phyloP scores from a whole-genome alignment of 2,888 invertebrate genomes.

The Bursaphelenchus okinawaensis region DNA sequence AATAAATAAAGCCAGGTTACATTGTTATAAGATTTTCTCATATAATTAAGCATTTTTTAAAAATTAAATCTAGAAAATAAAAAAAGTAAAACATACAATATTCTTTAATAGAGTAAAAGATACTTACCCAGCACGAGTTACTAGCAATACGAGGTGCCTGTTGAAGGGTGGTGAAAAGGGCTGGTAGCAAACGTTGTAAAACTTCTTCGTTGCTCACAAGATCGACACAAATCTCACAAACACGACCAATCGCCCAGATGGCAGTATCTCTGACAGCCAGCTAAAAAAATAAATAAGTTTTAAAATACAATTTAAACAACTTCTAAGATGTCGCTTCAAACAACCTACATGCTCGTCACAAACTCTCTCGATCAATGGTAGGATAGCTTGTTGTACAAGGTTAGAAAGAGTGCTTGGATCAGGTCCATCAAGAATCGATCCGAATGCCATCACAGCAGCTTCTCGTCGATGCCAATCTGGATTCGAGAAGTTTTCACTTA shows the following conservation, averaged over 20 bases:
- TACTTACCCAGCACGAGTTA: constrained; percentile 87
- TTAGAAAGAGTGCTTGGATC: constrained; percentile 80
- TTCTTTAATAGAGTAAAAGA: too few species aligned
- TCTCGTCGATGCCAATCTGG: constrained; percentile 69
- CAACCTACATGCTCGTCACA: constrained; percentile 80
- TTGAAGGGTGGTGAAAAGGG: constrained; percentile 69
- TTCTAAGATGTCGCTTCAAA: neutral
- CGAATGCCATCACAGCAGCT: constrained; percentile 97
- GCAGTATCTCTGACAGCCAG: constrained; percentile 80
- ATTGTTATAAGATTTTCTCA: neutral
- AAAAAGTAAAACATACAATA: neutral
- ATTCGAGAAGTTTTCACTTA: constrained; percentile 85
- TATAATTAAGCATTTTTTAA: too few species aligned
- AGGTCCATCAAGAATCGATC: constrained; percentile 82
- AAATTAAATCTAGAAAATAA: too few species aligned
- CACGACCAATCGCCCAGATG: constrained; percentile 95
- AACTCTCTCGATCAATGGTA: constrained; percentile 86
- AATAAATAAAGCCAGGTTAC: neutral
- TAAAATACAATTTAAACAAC: neutral
- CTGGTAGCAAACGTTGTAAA: constrained; percentile 62
- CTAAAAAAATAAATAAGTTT: constrained; percentile 22
- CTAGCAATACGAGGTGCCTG: constrained; percentile 93
- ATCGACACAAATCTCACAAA: constrained; percentile 72
- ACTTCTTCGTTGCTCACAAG: constrained; percentile 44
- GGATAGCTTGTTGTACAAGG: constrained; percentile 91